Evolutionary conservation across 2,113 vertebrate genomes (phyloP).

Genomic region (Nothocercus julius): DNA sequence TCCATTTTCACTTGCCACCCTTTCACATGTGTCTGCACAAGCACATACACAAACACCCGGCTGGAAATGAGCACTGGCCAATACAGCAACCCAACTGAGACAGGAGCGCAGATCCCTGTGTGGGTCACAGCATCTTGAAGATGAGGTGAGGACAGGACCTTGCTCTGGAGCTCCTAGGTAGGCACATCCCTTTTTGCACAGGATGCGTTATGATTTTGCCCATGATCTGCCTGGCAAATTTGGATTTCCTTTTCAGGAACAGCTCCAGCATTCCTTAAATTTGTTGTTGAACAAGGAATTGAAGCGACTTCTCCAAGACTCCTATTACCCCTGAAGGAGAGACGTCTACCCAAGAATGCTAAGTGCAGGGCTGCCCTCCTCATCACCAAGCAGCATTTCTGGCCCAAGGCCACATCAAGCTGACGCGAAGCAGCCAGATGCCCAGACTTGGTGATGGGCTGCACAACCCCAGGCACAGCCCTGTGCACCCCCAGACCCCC

Average conservation of each 20-base stretch:
- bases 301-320: background rate
- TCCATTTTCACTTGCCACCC: background rate
- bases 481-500: too few species aligned
- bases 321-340: background rate
- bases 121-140: background rate
- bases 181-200: too few species aligned
- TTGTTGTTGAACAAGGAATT: background rate
- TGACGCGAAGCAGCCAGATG: background rate
- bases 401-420: background rate
- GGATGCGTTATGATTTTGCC: too few species aligned
- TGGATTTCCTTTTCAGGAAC: too few species aligned
- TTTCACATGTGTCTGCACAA: background rate
- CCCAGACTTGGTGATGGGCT: background rate
- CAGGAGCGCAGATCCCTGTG: background rate
- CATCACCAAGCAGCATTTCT: background rate
- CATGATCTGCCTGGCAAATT: background rate
- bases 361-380: background rate
- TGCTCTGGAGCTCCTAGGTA: background rate
- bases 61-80: background rate
- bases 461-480: background rate
- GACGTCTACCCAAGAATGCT: background rate
- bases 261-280: background rate
- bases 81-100: background rate
- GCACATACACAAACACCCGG: background rate
- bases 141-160: fast-evolving